Conservation (phyloP, 2,113 vertebrate species). For the Indicator indicator region DNA sequence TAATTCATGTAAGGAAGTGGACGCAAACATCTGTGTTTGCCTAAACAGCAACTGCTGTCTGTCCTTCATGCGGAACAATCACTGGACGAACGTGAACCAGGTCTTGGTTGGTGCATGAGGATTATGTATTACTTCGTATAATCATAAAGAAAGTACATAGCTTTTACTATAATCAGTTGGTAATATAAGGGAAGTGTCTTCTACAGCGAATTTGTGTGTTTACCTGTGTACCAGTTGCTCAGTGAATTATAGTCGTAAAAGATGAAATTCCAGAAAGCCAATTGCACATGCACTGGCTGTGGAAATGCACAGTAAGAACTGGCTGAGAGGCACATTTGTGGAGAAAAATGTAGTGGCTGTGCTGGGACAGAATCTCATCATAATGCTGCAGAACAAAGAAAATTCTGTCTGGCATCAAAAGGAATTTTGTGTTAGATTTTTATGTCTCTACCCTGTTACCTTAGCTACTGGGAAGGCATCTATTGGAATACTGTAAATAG, state of each 20-base stretch:
- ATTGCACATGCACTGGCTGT: neutral
- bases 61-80: neutral
- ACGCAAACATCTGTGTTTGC: neutral
- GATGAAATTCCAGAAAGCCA: neutral
- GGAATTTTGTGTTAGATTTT: neutral
- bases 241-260: neutral
- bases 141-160: neutral
- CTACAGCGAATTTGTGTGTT: neutral
- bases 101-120: neutral
- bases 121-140: neutral
- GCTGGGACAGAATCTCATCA: neutral
- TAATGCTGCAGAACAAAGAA: neutral
- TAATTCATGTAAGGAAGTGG: neutral
- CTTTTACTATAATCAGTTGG: neutral
- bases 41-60: neutral
- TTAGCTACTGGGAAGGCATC: neutral
- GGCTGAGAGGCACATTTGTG: neutral
- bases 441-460: neutral
- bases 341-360: neutral
- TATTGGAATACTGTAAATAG: neutral
- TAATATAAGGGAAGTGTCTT: neutral
- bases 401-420: neutral
- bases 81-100: neutral
- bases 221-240: neutral
- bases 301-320: neutral